Evolutionary conservation across 1,140 invertebrate species (phyloP).

Genomic region (Penaeus indicus): DNA sequence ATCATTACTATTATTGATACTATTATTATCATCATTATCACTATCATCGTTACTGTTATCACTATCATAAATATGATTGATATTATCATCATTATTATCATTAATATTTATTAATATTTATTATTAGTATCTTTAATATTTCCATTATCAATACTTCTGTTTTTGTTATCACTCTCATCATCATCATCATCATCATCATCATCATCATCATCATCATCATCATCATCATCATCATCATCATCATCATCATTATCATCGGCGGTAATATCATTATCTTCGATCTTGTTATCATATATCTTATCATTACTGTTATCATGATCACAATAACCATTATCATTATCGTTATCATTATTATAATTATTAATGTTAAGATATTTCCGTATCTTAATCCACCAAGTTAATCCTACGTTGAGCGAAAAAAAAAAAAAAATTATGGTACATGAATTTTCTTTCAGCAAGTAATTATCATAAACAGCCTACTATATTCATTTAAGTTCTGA

Average conservation of each 20-base stretch:
- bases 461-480: too few species aligned
- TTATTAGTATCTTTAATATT: neutral
- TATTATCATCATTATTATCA: neutral
- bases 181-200: neutral
- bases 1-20: neutral
- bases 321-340: neutral
- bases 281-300: too few species aligned
- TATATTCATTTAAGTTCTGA: too few species aligned
- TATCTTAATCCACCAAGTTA: too few species aligned
- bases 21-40: neutral
- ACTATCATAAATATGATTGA: too few species aligned
- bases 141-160: neutral
- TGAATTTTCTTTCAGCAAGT: too few species aligned
- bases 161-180: slow-evolving; percentile 13
- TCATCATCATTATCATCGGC: slow-evolving; percentile 6
- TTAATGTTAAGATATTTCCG: too few species aligned
- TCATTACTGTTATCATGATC: too few species aligned
- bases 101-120: neutral
- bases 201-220: neutral
- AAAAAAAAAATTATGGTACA: too few species aligned
- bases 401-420: too few species aligned
- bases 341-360: neutral
- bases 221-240: slow-evolving; percentile 9
- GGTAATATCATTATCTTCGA: neutral
- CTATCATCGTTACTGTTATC: too few species aligned